These are phyloP conservation scores for Herpailurus yagouaroundi DNA, from an alignment of 2,113 vertebrate species.

Conservation along the genomic window DNA sequence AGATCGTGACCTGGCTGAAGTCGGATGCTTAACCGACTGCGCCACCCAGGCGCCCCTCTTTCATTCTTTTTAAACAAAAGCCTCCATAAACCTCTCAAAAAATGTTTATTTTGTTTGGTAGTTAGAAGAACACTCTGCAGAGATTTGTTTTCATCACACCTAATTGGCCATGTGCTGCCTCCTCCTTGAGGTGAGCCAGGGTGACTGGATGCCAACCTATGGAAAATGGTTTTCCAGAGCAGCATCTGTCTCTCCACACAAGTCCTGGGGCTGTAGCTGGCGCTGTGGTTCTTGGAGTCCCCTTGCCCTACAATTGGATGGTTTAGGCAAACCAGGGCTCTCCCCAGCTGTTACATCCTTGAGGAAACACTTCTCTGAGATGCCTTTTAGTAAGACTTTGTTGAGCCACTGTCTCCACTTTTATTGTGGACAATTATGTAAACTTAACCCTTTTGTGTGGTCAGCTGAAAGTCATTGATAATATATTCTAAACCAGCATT, in stretches of 20 bases:
- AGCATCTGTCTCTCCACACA: constrained; percentile 80
- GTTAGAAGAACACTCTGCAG: constrained; percentile 30
- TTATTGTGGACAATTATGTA: constrained; percentile 27
- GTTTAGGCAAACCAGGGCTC: constrained; percentile 53
- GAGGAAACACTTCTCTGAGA: constrained; percentile 57
- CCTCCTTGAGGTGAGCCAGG: constrained; percentile 73
- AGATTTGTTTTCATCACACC: constrained; percentile 67
- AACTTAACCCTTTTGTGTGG: background rate
- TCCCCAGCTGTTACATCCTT: constrained; percentile 37
- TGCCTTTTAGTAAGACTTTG: constrained; percentile 42
- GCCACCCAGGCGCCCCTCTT: too few relatives aligned
- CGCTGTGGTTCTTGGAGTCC: constrained; percentile 59
- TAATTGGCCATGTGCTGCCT: constrained; percentile 42
- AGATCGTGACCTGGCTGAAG: too few relatives aligned
- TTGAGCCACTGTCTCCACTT: constrained; percentile 7
- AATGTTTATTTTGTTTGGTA: constrained; percentile 70
- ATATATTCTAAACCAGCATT: background rate
- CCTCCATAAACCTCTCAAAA: background rate
- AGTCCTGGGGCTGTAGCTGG: constrained; percentile 73
- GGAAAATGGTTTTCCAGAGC: constrained; percentile 76
- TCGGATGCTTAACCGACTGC: too few relatives aligned
- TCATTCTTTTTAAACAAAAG: background rate
- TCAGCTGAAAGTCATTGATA: background rate
- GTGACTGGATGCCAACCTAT: constrained; percentile 70
- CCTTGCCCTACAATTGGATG: constrained; percentile 74